These are phyloP conservation scores for Eutolmus rufibarbis DNA, from an alignment of 2,888 invertebrate species.

Conservation along the genomic window DNA sequence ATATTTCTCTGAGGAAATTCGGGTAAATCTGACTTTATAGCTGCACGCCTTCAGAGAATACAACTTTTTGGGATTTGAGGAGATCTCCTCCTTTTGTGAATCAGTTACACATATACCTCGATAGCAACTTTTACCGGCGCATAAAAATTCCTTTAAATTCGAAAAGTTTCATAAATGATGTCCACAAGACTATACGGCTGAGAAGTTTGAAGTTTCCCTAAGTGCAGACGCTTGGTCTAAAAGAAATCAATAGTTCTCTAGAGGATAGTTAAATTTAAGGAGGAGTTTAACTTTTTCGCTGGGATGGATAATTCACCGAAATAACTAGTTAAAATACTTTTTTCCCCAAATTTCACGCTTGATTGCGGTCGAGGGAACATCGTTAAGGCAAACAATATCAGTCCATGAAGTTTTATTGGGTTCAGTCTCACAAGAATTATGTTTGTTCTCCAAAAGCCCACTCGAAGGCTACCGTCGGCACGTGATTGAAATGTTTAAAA, in stretches of 20 bases:
- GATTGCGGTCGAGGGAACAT: not conserved
- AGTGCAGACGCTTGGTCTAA: not conserved
- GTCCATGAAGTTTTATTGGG: not conserved
- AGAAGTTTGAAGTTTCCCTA: not conserved
- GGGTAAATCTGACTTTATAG: conserved; percentile 26
- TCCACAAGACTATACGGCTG: not conserved
- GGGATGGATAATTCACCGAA: not conserved
- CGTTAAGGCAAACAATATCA: not conserved
- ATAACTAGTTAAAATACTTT: not conserved
- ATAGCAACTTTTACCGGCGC: not conserved
- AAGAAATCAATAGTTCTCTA: not conserved
- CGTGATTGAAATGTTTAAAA: not conserved
- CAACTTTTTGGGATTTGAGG: not conserved
- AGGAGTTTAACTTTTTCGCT: not conserved
- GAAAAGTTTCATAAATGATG: conserved; percentile 12
- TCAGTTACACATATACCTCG: not conserved
- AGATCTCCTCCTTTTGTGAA: not conserved
- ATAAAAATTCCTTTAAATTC: not conserved
- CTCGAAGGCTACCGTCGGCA: not conserved
- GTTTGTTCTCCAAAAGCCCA: not conserved
- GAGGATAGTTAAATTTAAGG: not conserved
- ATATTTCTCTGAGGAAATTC: conserved; percentile 2
- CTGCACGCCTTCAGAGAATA: not conserved
- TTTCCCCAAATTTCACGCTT: not conserved
- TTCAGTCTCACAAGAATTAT: not conserved